Conservation (phyloP, 2,797 vertebrate species). For the Lepidocolaptes lacrymiger region DNA sequence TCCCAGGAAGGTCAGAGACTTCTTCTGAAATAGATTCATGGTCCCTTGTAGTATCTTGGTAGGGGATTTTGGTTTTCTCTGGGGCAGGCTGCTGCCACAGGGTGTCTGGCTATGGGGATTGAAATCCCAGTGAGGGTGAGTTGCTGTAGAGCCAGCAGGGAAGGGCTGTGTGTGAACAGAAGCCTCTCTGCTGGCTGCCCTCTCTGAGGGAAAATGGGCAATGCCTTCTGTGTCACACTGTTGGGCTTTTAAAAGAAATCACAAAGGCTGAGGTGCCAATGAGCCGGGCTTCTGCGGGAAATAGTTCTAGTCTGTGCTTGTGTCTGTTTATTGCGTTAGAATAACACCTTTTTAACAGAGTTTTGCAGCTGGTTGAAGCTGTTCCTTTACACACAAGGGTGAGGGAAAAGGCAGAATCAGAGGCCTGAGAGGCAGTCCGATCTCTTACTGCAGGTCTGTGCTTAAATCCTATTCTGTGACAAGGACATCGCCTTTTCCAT, state of each 20-base stretch:
- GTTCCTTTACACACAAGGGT: neutral
- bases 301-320: neutral
- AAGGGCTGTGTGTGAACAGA: rapidly evolving
- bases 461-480: neutral
- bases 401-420: neutral
- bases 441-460: neutral
- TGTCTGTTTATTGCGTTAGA: neutral
- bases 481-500: neutral
- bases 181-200: rapidly evolving
- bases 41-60: no score
- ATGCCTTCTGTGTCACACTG: no score
- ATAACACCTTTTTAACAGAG: neutral
- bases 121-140: neutral
- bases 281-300: neutral
- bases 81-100: neutral
- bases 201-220: neutral
- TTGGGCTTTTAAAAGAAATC: neutral
- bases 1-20: no score
- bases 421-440: neutral
- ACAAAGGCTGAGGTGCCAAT: neutral
- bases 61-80: neutral
- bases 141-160: rapidly evolving
- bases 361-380: neutral
- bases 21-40: no score
- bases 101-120: rapidly evolving